Percentiles rank a stretch among this genome's conserved stretches.
Conservation (phyloP, 2,797 vertebrate species). For the Acanthurus tractus region DNA sequence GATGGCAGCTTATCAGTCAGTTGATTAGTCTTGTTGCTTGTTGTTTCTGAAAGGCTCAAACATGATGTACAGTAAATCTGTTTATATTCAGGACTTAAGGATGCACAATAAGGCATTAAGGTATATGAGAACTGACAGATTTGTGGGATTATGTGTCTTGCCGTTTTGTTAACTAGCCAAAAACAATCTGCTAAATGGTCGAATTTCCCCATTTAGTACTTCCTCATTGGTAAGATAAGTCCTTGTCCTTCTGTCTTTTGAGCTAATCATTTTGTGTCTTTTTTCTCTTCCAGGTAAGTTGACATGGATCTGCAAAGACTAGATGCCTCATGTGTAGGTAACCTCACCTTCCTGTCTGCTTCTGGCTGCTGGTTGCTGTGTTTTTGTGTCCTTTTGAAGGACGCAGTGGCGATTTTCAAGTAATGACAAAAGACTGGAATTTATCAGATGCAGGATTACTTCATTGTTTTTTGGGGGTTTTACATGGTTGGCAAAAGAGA, state of each 20-base stretch:
- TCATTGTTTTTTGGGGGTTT: not conserved
- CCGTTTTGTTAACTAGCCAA: not conserved
- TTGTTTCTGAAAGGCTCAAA: too few species aligned
- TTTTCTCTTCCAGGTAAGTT: constrained; percentile 55
- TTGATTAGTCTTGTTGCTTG: too few species aligned
- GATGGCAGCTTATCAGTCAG: too few species aligned
- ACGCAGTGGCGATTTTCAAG: too few species aligned
- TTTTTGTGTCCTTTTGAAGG: not conserved
- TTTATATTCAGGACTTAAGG: not conserved
- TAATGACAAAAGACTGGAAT: too few species aligned
- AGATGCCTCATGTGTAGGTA: constrained; percentile 3
- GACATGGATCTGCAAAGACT: not conserved
- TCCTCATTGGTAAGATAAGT: too few species aligned
- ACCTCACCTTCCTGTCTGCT: not conserved
- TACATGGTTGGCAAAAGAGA: not conserved
- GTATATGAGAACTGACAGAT: not conserved
- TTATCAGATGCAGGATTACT: not conserved
- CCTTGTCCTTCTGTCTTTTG: not conserved
- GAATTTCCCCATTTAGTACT: too few species aligned
- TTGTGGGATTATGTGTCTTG: not conserved
- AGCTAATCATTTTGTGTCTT: not conserved
- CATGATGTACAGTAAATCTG: too few species aligned
- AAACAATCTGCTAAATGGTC: not conserved
- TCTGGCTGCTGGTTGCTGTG: not conserved
- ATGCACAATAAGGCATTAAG: not conserved